Percentiles rank a stretch among this genome's conserved stretches.
These are phyloP conservation scores for Callipepla squamata DNA, from an alignment of 2,113 vertebrate genomes.

Conservation along the genomic window DNA sequence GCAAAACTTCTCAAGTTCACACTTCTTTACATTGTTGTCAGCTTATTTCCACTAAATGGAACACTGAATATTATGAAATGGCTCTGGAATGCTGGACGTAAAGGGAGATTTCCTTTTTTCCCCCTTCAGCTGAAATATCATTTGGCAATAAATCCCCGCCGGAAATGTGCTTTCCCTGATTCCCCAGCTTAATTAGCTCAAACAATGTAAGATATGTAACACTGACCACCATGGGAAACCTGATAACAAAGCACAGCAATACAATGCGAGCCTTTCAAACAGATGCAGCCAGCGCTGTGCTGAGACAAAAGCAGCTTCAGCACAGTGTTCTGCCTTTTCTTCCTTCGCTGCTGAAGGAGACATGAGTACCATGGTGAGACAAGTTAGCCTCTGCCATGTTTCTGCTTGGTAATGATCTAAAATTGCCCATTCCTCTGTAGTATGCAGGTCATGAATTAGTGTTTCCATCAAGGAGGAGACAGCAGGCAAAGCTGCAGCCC, in stretches of 20 bases:
- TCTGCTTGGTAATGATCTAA: slow-evolving; percentile 12
- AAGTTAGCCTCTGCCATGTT: neutral
- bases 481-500: neutral
- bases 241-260: slow-evolving; percentile 47
- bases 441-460: neutral
- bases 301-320: slow-evolving; percentile 51
- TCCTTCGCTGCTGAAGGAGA: neutral
- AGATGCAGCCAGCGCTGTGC: neutral
- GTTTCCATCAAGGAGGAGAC: neutral
- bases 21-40: neutral
- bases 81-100: slow-evolving; percentile 36
- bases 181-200: slow-evolving; percentile 47
- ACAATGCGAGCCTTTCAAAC: slow-evolving; percentile 25
- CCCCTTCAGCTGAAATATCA: slow-evolving; percentile 50
- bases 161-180: slow-evolving; percentile 51
- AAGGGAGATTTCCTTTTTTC: slow-evolving; percentile 46
- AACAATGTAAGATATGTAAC: slow-evolving; percentile 59
- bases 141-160: slow-evolving; percentile 37
- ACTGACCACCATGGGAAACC: slow-evolving; percentile 47
- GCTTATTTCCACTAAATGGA: slow-evolving; percentile 27
- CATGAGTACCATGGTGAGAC: neutral
- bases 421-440: neutral
- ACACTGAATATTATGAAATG: neutral
- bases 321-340: neutral
- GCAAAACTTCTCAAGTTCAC: neutral